A percentile compares a stretch with the other conserved stretches of the same genome.
Conservation (phyloP, 2,888 invertebrate species). For the Ethmia dodecea region DNA sequence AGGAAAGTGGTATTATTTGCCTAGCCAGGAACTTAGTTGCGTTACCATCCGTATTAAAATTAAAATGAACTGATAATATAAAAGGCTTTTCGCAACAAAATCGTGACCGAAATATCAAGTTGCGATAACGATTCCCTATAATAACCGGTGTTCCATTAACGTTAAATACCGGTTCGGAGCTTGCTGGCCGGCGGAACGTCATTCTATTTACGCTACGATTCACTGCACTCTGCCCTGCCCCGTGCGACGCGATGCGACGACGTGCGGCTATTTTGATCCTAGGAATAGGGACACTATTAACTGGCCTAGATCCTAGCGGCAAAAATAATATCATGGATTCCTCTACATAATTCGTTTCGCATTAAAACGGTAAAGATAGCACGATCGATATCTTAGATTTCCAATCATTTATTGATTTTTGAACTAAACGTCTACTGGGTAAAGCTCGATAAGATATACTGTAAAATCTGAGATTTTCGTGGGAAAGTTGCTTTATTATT, state of each 20-base stretch:
- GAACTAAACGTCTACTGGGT: too few species aligned
- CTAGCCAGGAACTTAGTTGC: too few species aligned
- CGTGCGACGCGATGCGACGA: conserved; percentile 42
- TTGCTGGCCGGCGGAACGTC: conserved; percentile 24
- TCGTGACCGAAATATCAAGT: conserved; percentile 17
- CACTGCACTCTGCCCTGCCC: conserved; percentile 51
- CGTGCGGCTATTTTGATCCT: conserved; percentile 47
- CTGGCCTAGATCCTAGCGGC: conserved; percentile 52
- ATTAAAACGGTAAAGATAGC: too few species aligned
- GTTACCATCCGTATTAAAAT: too few species aligned
- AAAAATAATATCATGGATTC: conserved; percentile 28
- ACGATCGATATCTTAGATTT: too few species aligned
- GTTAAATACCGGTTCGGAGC: conserved; percentile 21
- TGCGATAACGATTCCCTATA: conserved; percentile 13
- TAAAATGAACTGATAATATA: too few species aligned
- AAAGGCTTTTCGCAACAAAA: conserved; percentile 3
- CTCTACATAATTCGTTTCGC: too few species aligned
- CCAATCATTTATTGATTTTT: too few species aligned
- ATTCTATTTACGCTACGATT: conserved; percentile 57
- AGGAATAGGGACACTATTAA: conserved; percentile 48
- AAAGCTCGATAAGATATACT: too few species aligned
- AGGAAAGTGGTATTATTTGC: too few species aligned
- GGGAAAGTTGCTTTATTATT: conserved; percentile 49
- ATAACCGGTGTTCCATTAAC: conserved; percentile 14
- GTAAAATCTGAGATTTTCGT: conserved; percentile 29